These are phyloP conservation scores for Amphibalanus amphitrite DNA, from an alignment of 1,140 invertebrate species.

Conservation along the genomic window DNA sequence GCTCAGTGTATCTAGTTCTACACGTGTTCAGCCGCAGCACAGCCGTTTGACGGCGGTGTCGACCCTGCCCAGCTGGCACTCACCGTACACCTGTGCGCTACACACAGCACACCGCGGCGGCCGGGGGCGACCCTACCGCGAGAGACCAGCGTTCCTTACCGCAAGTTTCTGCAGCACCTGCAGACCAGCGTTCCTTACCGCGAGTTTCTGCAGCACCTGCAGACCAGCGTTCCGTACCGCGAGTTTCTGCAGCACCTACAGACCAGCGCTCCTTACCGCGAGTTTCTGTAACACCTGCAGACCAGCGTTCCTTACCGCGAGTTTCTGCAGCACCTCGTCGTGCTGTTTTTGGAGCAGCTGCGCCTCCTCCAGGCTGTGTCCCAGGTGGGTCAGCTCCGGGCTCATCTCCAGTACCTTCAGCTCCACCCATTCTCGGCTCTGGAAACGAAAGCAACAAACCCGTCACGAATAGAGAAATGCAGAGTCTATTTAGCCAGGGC, in stretches of 20 bases:
- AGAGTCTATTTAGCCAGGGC: no score
- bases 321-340: conserved; percentile 60
- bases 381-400: conserved; percentile 64
- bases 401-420: conserved; percentile 69
- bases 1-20: no score
- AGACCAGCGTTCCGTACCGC: conserved; percentile 72
- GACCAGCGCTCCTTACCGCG: no score
- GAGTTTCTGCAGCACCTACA: conserved; percentile 63
- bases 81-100: no score
- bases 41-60: no score
- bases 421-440: conserved; percentile 67
- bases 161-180: conserved; percentile 63
- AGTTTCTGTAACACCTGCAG: no score
- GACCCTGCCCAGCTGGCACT: no score
- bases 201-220: conserved; percentile 44
- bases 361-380: conserved; percentile 55
- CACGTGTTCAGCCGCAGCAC: no score
- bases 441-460: conserved; percentile 26
- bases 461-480: no score
- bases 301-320: conserved; percentile 59
- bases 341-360: conserved; percentile 53
- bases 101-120: no score
- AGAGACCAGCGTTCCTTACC: no score
- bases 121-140: conserved; percentile 43
- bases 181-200: no score